Conservation (phyloP, 2,113 vertebrate species). For the Ochotona princeps region DNA sequence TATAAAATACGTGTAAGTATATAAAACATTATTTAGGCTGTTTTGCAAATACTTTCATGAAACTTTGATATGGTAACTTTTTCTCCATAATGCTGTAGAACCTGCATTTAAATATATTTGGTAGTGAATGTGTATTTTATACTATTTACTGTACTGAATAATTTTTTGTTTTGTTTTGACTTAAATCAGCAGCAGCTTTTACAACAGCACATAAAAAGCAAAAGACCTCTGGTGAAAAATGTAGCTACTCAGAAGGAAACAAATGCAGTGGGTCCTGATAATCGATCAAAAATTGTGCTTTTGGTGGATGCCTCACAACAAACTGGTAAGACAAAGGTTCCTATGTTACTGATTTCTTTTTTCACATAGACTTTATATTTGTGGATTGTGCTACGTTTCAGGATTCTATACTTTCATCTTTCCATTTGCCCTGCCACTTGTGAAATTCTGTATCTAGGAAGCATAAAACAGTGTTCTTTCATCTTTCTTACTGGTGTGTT, state of each 20-base stretch:
- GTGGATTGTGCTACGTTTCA: not conserved
- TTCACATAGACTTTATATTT: not conserved
- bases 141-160: constrained; percentile 9
- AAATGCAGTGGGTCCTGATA: constrained; percentile 93
- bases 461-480: not conserved
- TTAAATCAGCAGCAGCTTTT: constrained; percentile 84
- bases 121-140: not conserved
- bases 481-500: not conserved
- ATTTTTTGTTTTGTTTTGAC: constrained; percentile 11
- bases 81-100: not conserved
- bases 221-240: constrained; percentile 93
- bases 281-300: constrained; percentile 93
- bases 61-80: not conserved
- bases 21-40: not conserved
- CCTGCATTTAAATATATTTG: not conserved
- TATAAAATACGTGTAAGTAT: constrained; percentile 1
- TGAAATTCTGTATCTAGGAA: constrained; percentile 47
- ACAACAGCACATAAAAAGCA: constrained; percentile 90
- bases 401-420: not conserved
- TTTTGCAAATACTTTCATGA: not conserved
- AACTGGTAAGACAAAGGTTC: constrained; percentile 89
- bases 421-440: not conserved
- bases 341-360: not conserved
- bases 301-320: constrained; percentile 98
- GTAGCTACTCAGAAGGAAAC: constrained; percentile 97